Conservation (phyloP, 2,888 invertebrate genomes). For the Apodemia zela region DNA sequence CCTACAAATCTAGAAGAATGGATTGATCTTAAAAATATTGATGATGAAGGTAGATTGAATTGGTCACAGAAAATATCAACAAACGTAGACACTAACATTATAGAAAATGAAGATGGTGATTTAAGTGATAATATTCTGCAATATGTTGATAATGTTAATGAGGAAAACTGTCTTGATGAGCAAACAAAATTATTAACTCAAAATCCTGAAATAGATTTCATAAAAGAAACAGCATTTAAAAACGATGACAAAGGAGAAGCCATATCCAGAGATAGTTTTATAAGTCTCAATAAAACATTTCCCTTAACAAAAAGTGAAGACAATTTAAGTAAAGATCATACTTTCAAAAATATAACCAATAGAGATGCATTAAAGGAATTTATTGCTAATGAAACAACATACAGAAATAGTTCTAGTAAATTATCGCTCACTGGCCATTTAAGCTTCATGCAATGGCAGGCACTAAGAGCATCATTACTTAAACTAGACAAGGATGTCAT, state of each 20-base stretch:
- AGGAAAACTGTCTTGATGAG: constrained; percentile 23
- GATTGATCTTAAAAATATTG: constrained; percentile 69
- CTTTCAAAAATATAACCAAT: constrained; percentile 48
- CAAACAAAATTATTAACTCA: constrained; percentile 21
- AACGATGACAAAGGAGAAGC: constrained; percentile 45
- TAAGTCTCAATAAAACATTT: constrained; percentile 33
- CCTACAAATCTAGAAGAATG: constrained; percentile 68
- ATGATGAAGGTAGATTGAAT: constrained; percentile 57
- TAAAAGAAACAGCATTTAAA: constrained; percentile 24
- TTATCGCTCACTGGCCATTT: constrained; percentile 60
- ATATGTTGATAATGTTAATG: constrained; percentile 56
- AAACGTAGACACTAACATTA: constrained; percentile 39
- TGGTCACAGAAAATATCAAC: constrained; percentile 53
- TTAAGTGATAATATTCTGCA: constrained; percentile 54
- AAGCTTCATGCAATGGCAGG: constrained; percentile 79
- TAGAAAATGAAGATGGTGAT: constrained; percentile 45
- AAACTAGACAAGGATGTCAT: constrained; percentile 46
- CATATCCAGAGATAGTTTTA: constrained; percentile 48
- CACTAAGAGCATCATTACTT: constrained; percentile 57
- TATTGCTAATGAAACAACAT: constrained; percentile 55
- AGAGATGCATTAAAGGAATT: constrained; percentile 48
- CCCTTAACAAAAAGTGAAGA: constrained; percentile 25
- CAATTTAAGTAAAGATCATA: constrained; percentile 38
- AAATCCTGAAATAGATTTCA: constrained; percentile 22
- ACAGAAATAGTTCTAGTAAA: constrained; percentile 48